Percentiles rank a stretch among this genome's conserved stretches.
These are phyloP conservation scores for Thereva unica DNA, from an alignment of 2,888 invertebrate genomes.

Conservation along the genomic window DNA sequence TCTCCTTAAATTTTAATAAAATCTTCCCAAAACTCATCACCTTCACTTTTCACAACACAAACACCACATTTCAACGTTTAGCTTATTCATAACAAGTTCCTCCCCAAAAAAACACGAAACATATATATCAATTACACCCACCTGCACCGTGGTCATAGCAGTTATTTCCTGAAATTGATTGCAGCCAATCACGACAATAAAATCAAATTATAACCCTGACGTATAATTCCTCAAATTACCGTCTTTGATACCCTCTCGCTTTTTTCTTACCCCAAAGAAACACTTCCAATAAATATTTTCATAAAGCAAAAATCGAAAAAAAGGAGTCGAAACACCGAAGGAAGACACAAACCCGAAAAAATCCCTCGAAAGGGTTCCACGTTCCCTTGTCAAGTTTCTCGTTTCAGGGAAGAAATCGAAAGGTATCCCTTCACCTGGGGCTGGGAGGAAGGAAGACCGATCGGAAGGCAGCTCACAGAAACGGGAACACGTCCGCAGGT, in stretches of 20 bases:
- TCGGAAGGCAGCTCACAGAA: neutral
- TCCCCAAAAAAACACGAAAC: too few relatives aligned
- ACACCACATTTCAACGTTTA: too few relatives aligned
- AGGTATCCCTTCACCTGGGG: constrained; percentile 15
- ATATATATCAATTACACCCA: neutral
- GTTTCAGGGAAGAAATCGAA: constrained; percentile 27
- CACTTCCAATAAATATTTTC: constrained; percentile 27
- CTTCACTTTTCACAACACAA: too few relatives aligned
- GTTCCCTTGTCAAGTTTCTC: constrained; percentile 10
- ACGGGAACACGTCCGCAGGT: constrained; percentile 22
- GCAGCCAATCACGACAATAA: constrained; percentile 22
- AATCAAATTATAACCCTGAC: constrained; percentile 25
- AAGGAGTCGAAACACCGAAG: constrained; percentile 4
- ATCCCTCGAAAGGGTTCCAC: constrained; percentile 16
- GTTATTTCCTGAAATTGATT: constrained; percentile 11
- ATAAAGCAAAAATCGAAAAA: constrained; percentile 15
- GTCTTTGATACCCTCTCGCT: neutral
- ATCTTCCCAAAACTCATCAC: too few relatives aligned
- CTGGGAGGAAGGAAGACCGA: neutral
- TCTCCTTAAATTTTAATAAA: too few relatives aligned
- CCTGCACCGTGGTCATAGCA: neutral
- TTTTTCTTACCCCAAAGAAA: constrained; percentile 1
- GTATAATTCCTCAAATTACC: constrained; percentile 23
- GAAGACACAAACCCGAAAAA: neutral
- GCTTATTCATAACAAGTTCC: too few relatives aligned